phyloP scores from a whole-genome alignment of 2,797 vertebrate species.

The Mus spretus region DNA sequence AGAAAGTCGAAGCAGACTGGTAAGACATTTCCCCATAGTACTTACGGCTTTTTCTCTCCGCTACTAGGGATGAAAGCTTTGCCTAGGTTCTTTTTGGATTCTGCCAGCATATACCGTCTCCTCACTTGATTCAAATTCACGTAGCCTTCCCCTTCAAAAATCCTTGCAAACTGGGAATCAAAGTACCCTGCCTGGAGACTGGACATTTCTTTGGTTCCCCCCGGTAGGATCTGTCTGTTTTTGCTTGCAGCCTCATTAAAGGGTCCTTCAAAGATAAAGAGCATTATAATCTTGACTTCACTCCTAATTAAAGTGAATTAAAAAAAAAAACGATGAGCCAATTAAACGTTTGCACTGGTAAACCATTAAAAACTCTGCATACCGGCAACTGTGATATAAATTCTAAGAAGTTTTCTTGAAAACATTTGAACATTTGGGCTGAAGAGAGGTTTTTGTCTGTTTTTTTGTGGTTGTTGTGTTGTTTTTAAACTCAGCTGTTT shows the following conservation, averaged over 20 bases:
- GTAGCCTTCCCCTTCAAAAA: slow-evolving; percentile 93
- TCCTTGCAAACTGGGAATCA: slow-evolving; percentile 90
- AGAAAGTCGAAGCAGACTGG: neutral
- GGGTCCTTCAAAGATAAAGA: slow-evolving; percentile 89
- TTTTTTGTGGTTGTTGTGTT: neutral
- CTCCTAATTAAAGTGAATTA: slow-evolving; percentile 49
- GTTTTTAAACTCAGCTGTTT: neutral
- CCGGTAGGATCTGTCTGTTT: slow-evolving; percentile 92
- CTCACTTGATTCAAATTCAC: slow-evolving; percentile 89
- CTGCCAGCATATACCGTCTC: slow-evolving; percentile 89
- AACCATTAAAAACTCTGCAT: slow-evolving; percentile 5
- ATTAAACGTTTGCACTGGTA: slow-evolving; percentile 7
- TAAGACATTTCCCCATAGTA: slow-evolving; percentile 48
- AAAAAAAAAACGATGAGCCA: neutral
- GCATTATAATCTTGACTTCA: slow-evolving; percentile 59
- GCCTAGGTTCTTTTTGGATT: slow-evolving; percentile 92
- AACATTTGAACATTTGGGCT: slow-evolving; percentile 2
- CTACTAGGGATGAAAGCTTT: slow-evolving; percentile 93
- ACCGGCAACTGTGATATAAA: neutral
- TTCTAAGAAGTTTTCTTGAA: neutral
- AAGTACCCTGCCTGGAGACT: slow-evolving; percentile 93
- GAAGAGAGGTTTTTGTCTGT: neutral
- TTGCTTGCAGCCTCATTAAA: slow-evolving; percentile 93
- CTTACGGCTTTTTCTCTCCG: slow-evolving; percentile 92
- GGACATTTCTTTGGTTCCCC: slow-evolving; percentile 88